Base-by-base conservation (phyloP, 2,797 vertebrate genomes). In the Molothrus aeneus region DNA sequence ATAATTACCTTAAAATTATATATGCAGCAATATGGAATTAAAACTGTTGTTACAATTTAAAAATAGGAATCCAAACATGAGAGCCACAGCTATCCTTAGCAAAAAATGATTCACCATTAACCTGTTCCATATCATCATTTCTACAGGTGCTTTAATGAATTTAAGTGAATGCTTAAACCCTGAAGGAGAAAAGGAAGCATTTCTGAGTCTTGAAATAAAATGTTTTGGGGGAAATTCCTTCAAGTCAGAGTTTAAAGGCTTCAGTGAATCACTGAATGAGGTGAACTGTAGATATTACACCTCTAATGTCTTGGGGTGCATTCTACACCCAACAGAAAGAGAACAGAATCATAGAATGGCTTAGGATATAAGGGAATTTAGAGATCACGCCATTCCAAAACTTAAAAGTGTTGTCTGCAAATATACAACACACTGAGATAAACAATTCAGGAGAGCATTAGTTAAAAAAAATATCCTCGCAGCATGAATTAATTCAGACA, bases 1-100 rank as follows among this genome's bases (percentile, higher is more conserved):
- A 32, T 93, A 93, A 93, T 96, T 95, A 95, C 66, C 47, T 72
- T 79, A 31, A 90, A 91, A 83, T 93, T 83, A 86, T 66, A 88
- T 40, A n/a, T 53, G 47, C 21, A 48, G 92, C 15, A 69, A 66
- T 80, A 91, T 86, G 47, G 54, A 94, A 88, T 88, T 92, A 93
- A 79, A 92, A 83, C 17, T 70, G 68, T 60, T 91, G 79, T 83
- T 81, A 75, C 19, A 6, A 40, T 72, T 72, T n/a, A 86, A 96
- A 94, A 95, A 81, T 84, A 93, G 32, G 54, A 79, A 53, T 83
- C 66, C 56, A 69, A 82, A 83, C 26, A 75, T 29, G 24, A 84
- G 45, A 95, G 11, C 7, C 73, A 65, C 36, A 63, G 9, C 36
- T 56, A 51, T 51, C 54, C 73, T 73, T 56, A 65, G 43, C n/a